A percentile compares a stretch with the other conserved stretches of the same genome.
phyloP scores from a whole-genome alignment of 1,140 invertebrate genomes.

The Cotesia typhae region DNA sequence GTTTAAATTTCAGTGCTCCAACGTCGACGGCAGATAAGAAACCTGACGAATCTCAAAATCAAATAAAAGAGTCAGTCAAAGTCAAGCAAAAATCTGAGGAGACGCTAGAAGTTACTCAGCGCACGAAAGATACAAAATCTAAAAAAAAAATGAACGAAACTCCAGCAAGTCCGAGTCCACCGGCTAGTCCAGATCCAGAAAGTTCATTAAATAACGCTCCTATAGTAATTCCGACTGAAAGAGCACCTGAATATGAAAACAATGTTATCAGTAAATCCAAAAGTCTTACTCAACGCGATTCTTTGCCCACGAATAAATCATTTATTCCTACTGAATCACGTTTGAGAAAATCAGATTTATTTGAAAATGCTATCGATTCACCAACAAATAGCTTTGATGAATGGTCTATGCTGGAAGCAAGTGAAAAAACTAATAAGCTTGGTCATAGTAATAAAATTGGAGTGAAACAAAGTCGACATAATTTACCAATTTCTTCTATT shows the following conservation, averaged over 20 bases:
- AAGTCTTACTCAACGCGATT: constrained; percentile 41
- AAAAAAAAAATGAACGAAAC: constrained; percentile 48
- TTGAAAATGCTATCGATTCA: constrained; percentile 11
- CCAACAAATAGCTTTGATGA: background rate
- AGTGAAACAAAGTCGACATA: constrained; percentile 4
- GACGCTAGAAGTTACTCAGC: no score
- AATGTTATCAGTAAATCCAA: constrained; percentile 37
- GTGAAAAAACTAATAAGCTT: background rate
- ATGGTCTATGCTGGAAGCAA: constrained; percentile 2
- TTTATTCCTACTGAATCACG: constrained; percentile 47
- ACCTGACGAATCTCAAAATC: background rate
- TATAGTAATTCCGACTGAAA: constrained; percentile 61
- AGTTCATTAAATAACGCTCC: constrained; percentile 44
- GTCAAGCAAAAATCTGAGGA: background rate
- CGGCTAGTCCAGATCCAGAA: constrained; percentile 47
- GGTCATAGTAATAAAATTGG: background rate
- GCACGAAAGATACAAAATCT: background rate
- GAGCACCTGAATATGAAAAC: constrained; percentile 37
- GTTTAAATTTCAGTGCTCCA: constrained; percentile 13
- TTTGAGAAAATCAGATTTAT: constrained; percentile 20
- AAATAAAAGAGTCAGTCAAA: background rate
- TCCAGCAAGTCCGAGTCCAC: constrained; percentile 62
- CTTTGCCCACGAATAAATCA: constrained; percentile 36
- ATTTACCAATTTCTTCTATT: constrained; percentile 48
- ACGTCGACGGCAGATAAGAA: constrained; percentile 13